phyloP scores from a whole-genome alignment of 2,888 invertebrate genomes.

The Chrysolina americana region DNA sequence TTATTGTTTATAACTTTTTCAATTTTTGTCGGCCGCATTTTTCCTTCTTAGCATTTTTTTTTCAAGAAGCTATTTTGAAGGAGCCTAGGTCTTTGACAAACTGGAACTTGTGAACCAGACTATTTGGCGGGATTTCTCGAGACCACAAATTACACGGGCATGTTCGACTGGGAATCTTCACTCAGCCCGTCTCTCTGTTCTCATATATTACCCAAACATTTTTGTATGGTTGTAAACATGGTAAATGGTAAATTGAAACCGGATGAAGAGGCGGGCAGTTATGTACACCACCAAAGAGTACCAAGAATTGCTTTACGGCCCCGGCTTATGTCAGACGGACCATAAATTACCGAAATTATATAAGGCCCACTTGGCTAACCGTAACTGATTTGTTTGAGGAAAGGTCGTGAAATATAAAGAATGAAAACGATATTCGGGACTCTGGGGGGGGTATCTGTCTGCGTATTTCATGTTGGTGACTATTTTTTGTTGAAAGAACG shows the following conservation, averaged over 20 bases:
- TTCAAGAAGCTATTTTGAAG: too few species aligned
- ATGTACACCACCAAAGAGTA: slow-evolving; percentile 21
- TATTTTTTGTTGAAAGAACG: too few species aligned
- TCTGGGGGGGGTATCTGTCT: not conserved
- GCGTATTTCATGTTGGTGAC: too few species aligned
- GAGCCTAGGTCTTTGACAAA: too few species aligned
- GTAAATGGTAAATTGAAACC: slow-evolving; percentile 22
- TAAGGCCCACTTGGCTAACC: slow-evolving; percentile 21
- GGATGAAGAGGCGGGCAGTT: slow-evolving; percentile 24
- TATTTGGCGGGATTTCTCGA: too few species aligned
- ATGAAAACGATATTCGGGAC: slow-evolving; percentile 3
- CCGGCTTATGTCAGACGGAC: slow-evolving; percentile 17
- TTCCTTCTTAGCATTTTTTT: too few species aligned
- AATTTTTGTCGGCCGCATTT: too few species aligned
- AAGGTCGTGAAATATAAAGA: slow-evolving; percentile 8
- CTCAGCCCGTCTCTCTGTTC: not conserved
- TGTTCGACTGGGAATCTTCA: not conserved
- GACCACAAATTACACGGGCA: not conserved
- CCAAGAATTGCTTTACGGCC: slow-evolving; percentile 23
- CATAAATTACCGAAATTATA: slow-evolving; percentile 31
- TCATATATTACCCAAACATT: slow-evolving; percentile 14
- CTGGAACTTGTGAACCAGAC: too few species aligned
- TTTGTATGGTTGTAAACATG: slow-evolving; percentile 8
- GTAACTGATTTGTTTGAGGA: slow-evolving; percentile 18
- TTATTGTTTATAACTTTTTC: too few species aligned